Conservation (phyloP, 2,797 vertebrate genomes). For the Sebastiscus albofasciatus region DNA sequence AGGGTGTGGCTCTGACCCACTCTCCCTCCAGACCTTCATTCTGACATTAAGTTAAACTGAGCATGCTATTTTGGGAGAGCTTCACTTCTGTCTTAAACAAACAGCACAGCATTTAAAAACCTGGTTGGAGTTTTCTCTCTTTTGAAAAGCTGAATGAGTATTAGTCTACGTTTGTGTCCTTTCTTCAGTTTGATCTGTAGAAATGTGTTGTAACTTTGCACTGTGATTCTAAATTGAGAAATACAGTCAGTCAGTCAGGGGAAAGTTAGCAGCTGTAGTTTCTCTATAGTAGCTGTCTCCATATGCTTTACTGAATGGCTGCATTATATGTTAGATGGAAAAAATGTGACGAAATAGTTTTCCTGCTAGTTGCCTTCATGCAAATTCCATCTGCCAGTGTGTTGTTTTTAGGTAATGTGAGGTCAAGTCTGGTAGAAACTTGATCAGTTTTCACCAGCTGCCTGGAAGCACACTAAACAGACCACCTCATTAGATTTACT, state of each 20-base stretch:
- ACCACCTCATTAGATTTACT: not conserved
- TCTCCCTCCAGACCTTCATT: conserved; percentile 35
- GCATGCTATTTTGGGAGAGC: conserved; percentile 70
- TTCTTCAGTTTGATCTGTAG: not conserved
- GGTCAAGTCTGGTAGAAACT: conserved; percentile 3
- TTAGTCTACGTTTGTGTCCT: not conserved
- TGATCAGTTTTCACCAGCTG: not conserved
- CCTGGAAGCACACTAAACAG: not conserved
- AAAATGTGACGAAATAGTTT: conserved; percentile 56
- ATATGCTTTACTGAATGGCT: conserved; percentile 13
- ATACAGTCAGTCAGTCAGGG: not conserved
- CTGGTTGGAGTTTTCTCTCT: not conserved
- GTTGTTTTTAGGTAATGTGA: conserved; percentile 8
- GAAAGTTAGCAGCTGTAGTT: not conserved
- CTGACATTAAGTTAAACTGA: conserved; percentile 45
- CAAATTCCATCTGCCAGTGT: not conserved
- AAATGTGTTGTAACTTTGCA: not conserved
- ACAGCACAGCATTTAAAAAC: conserved; percentile 15
- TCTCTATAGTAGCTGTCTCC: not conserved
- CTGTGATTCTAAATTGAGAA: not conserved
- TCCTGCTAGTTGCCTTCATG: not conserved
- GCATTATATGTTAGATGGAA: conserved; percentile 37
- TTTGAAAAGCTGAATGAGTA: not conserved
- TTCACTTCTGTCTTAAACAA: conserved; percentile 40
- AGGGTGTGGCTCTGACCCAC: conserved; percentile 60